Conservation (phyloP, 2,113 vertebrate genomes). For the Nibea coibor region DNA sequence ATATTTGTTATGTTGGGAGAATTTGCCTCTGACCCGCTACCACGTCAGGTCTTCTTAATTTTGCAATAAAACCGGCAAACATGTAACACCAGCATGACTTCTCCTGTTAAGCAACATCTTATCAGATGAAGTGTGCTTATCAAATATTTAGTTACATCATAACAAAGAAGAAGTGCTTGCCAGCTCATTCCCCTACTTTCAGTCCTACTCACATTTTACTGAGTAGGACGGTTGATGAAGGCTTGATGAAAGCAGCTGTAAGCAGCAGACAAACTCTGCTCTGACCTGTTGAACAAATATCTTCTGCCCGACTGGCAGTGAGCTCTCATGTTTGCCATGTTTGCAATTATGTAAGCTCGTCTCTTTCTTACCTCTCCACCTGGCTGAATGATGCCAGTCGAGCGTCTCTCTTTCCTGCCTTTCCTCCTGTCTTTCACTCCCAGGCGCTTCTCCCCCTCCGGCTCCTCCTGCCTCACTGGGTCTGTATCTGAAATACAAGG, state of each 20-base stretch:
- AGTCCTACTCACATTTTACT: not conserved
- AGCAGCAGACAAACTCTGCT: not conserved
- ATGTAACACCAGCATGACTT: not conserved
- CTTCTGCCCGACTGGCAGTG: not conserved
- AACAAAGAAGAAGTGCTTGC: constrained; percentile 10
- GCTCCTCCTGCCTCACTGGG: constrained; percentile 74
- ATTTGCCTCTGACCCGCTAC: no score
- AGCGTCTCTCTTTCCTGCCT: constrained; percentile 83
- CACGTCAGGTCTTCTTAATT: not conserved
- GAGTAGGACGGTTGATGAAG: not conserved
- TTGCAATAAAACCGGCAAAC: not conserved
- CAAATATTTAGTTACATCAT: not conserved
- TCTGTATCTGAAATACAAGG: constrained; percentile 74
- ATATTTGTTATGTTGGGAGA: no score
- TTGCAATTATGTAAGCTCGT: not conserved
- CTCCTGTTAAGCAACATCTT: not conserved
- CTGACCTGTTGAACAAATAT: not conserved
- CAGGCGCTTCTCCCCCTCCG: constrained; percentile 74
- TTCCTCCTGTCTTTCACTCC: constrained; percentile 76
- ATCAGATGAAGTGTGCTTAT: not conserved
- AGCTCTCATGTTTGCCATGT: not conserved
- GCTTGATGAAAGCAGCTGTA: not conserved
- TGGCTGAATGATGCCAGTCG: constrained; percentile 79
- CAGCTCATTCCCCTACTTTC: not conserved
- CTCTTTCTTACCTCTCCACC: constrained; percentile 70